Evolutionary conservation across 2,113 vertebrate genomes (phyloP).

Genomic region (Eurypyga helias): DNA sequence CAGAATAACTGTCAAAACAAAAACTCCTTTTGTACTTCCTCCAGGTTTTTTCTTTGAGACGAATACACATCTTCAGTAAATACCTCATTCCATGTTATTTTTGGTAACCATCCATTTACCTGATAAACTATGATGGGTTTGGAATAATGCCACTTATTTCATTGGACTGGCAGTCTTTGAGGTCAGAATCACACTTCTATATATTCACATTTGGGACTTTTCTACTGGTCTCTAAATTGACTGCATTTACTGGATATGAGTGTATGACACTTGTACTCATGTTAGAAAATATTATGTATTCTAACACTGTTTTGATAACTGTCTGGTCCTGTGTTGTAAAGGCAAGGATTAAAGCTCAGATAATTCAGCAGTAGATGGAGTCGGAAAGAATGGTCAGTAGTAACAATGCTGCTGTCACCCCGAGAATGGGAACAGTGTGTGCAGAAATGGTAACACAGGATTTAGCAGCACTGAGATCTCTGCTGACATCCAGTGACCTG

Average conservation of each 20-base stretch:
- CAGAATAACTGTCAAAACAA: background rate
- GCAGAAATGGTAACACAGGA: background rate
- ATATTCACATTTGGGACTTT: background rate
- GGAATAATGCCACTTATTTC: background rate
- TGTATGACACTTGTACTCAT: background rate
- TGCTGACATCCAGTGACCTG: background rate
- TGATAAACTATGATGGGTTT: background rate
- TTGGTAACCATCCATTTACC: background rate
- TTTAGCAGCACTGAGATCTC: background rate
- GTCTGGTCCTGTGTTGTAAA: background rate
- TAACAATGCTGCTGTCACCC: background rate
- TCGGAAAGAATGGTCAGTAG: background rate
- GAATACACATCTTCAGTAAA: background rate
- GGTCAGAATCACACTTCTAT: background rate
- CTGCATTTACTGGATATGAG: rapidly evolving
- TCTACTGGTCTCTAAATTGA: background rate
- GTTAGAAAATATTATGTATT: background rate
- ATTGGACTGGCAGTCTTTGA: background rate
- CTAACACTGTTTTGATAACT: background rate
- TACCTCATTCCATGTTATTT: background rate
- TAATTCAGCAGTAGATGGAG: background rate
- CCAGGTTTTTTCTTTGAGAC: background rate
- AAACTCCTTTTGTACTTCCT: background rate
- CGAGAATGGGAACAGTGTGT: background rate
- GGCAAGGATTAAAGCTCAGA: background rate